Base-by-base conservation (phyloP, 2,113 vertebrate species). In the Oncorhynchus keta region DNA sequence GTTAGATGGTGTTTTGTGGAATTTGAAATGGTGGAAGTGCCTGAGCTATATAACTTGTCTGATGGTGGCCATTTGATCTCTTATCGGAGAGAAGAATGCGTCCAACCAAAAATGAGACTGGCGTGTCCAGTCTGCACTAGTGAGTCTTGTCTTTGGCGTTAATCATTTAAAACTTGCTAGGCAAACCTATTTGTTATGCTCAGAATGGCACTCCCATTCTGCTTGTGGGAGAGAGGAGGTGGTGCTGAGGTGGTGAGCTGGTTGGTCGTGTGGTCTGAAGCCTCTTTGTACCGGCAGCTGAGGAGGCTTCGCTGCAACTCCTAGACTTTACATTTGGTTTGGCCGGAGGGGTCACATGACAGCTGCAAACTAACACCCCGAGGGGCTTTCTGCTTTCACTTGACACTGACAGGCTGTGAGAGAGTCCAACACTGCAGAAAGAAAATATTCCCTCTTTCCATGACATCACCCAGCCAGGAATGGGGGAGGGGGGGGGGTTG, bases 371-470 rank as follows among this genome's bases (percentile, higher is more conserved):
- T 85, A 93, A 93, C 85, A 89, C 87, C 76, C 85, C 74, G 85
- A 88, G 90, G 92, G 85, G 83, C 85, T 89, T 92, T 93, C 91
- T 88, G 89, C 90, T 91, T 90, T 89, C 82, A 87, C 89, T 93
- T 93, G 93, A 93, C 92, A 94, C 90, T 91, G 89, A 90, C 89
- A 89, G 92, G 91, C 93, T 90, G 88, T 80, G 90, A 92, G 90
- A 92, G 85, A 83, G 93, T 91, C 89, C 88, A 93, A 89, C 74
- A 81, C 90, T 83, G 75, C 90, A 89, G 92, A 94, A 90, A 92
- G 90, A 91, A 93, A 92, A 94, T 89, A 90, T 90, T 88, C 94
- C 91, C 91, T 90, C 87, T 96, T 96, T 95, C 95, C 95, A 94
- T 96, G 95, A 97, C 94, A 95, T 95, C 95, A 94, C 89, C 89